Percentiles rank a stretch among this genome's conserved stretches.
phyloP scores from a whole-genome alignment of 2,888 invertebrate species.

The Drosophila melanosoma region DNA sequence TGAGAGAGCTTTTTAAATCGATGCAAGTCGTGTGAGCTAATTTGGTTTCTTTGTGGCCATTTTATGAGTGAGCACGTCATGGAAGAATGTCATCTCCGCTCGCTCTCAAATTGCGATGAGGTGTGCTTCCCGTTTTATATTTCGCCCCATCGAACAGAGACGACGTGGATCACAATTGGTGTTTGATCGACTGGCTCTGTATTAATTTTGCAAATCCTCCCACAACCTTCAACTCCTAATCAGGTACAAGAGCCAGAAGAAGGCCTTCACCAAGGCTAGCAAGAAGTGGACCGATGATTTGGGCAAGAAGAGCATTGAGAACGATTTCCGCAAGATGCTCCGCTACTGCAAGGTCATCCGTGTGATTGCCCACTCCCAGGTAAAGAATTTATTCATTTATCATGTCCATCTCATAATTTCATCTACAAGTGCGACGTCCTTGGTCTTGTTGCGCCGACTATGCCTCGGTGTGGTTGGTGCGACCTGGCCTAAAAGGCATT shows the following conservation, averaged over 20 bases:
- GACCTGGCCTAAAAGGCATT: conserved; percentile 83
- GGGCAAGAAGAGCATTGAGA: conserved; percentile 98
- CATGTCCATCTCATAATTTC: not conserved
- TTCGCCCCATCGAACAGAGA: conserved; percentile 61
- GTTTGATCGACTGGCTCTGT: conserved; percentile 43
- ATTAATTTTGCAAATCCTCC: conserved; percentile 48
- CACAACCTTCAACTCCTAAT: conserved; percentile 47
- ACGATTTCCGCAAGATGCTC: conserved; percentile 98
- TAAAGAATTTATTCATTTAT: conserved; percentile 83
- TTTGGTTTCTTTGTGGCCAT: conserved; percentile 32
- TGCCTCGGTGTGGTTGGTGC: conserved; percentile 61
- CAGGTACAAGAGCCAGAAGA: conserved; percentile 99
- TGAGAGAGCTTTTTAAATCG: conserved; percentile 87
- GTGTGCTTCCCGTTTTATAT: conserved; percentile 86
- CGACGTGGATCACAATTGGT: conserved; percentile 28
- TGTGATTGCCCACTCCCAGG: conserved; percentile 99
- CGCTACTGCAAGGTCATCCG: conserved; percentile 99
- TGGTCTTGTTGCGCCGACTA: conserved; percentile 74
- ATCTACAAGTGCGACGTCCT: conserved; percentile 81
- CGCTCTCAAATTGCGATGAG: conserved; percentile 87
- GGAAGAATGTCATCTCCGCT: conserved; percentile 88
- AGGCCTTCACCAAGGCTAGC: conserved; percentile 99
- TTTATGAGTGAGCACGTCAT: conserved; percentile 82
- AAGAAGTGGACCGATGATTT: conserved; percentile 99
- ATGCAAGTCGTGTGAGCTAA: conserved; percentile 84